These are phyloP conservation scores for Miichthys miiuy DNA, from an alignment of 2,797 vertebrate genomes.

Conservation along the genomic window DNA sequence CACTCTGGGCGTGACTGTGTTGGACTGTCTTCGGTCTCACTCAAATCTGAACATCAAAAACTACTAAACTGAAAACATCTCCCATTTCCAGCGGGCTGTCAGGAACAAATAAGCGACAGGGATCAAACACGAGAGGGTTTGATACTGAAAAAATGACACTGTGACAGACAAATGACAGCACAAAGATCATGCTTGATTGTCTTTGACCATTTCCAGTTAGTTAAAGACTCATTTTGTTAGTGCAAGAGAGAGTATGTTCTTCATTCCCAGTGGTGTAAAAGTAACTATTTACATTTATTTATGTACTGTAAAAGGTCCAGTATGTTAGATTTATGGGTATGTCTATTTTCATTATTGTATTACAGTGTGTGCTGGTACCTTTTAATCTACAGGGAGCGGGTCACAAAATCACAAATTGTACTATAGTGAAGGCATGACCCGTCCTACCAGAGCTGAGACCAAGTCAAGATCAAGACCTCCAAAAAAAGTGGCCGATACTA, in stretches of 20 bases:
- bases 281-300: neutral
- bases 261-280: neutral
- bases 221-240: neutral
- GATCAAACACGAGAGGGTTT: neutral
- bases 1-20: conserved; percentile 10
- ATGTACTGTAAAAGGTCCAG: neutral
- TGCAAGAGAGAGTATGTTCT: neutral
- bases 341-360: too few species aligned
- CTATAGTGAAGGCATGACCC: too few species aligned
- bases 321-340: too few species aligned
- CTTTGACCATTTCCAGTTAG: neutral
- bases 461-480: too few species aligned
- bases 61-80: conserved; percentile 41
- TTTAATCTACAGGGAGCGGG: too few species aligned
- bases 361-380: too few species aligned
- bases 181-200: neutral
- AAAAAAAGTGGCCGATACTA: too few species aligned
- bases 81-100: conserved; percentile 51
- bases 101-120: conserved; percentile 1
- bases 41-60: conserved; percentile 49
- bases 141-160: neutral
- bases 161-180: conserved; percentile 3
- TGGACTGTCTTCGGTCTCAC: conserved; percentile 21
- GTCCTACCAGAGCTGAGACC: too few species aligned
- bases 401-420: too few species aligned